phyloP scores from a whole-genome alignment of 2,797 vertebrate genomes.

The Euthynnus affinis region DNA sequence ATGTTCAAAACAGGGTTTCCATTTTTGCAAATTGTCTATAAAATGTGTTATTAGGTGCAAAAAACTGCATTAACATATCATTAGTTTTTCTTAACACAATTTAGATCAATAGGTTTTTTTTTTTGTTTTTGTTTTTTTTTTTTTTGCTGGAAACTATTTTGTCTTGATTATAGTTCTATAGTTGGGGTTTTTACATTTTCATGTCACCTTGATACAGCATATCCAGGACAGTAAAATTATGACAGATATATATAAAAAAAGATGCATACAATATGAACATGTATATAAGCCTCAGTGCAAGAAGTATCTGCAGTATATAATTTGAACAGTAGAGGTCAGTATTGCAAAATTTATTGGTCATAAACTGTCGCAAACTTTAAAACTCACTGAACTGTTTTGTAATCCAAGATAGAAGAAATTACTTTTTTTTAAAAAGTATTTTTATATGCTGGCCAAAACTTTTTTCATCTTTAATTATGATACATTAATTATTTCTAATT shows the following conservation, averaged over 20 bases:
- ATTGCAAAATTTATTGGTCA: conserved; percentile 30
- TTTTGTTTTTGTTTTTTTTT: neutral
- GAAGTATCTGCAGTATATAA: conserved; percentile 16
- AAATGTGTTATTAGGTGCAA: neutral
- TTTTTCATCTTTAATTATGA: neutral
- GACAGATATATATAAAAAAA: neutral
- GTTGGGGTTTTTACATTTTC: neutral
- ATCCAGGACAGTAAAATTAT: neutral
- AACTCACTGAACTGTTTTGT: conserved; percentile 4
- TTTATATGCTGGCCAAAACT: neutral
- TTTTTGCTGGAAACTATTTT: neutral
- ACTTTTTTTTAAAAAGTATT: neutral
- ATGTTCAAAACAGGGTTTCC: neutral
- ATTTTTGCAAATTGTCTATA: neutral
- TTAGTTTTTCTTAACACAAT: neutral
- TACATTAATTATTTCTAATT: conserved; percentile 6
- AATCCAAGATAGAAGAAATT: neutral
- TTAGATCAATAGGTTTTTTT: neutral
- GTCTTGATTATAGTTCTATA: neutral
- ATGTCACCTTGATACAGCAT: neutral
- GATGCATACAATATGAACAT: neutral
- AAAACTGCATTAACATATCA: neutral
- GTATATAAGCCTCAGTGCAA: neutral
- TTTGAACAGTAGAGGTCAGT: conserved; percentile 66
- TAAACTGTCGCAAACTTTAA: neutral